Base-by-base conservation (phyloP, 2,888 invertebrate species). In the Carabus problematicus region DNA sequence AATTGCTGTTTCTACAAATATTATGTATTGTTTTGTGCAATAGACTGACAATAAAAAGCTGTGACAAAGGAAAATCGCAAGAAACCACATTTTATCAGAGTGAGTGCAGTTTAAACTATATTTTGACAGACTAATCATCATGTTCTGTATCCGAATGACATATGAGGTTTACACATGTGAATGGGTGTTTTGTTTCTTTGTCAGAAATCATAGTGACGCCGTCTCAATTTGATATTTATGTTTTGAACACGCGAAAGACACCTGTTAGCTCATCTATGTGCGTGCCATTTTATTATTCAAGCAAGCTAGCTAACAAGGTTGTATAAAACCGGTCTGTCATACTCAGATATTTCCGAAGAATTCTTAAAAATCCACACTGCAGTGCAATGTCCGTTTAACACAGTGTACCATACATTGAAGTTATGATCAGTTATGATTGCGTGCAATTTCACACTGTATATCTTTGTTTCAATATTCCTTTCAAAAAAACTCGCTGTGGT, bases 281-380 rank as follows among this genome's bases (percentile, higher is more conserved):
- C 62, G 40, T 12, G 19, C 62, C 47, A 18, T 47, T 61, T 59
- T 59, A 16, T 52, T 39, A 61, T 18, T 19, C 62, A 19, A 16
- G 62, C 39, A 18, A 47, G 29, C 16, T 14, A 9, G 29, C 55
- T 54, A 64, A 29, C 29, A 29, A 29, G 29, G 29, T 29, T 29
- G 29, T 29, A 29, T 29, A 29, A 29, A 64, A 64, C 64, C 64
- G 64, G 64, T 64, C 64, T 64, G 56, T 64, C 56, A 56, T 55
- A 55, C n/a, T 42, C 42, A 16, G 16, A 12, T 41, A 59, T 45
- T 61, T 39, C 16, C 47, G 8, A 64, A 8, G 56, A 64, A 64
- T 64, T 29, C 29, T 55, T 45, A 41, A 8, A 29, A 12, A 64
- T 54, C 64, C 42, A 52, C 63, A 56, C 54, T 18, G 29, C 54